phyloP scores from a whole-genome alignment of 2,797 vertebrate genomes.

The Enteromius viviparus region DNA sequence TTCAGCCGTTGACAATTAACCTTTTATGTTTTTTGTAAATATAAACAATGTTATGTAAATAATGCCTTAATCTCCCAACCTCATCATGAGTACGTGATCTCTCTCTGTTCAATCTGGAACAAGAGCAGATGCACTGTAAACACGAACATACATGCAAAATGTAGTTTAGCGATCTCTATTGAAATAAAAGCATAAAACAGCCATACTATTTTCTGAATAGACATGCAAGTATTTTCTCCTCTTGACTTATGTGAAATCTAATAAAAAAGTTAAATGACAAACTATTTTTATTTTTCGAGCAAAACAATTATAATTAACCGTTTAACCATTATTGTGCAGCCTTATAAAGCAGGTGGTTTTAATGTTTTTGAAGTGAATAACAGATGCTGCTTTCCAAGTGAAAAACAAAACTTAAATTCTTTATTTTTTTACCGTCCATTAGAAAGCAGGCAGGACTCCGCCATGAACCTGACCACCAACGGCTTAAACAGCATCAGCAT shows the following conservation, averaged over 20 bases:
- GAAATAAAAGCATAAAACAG: neutral
- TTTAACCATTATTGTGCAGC: neutral
- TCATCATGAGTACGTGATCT: neutral
- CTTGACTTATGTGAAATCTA: neutral
- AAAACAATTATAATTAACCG: neutral
- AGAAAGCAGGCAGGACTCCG: conserved; percentile 86
- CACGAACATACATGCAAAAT: neutral
- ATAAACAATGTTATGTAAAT: neutral
- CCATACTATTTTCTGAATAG: neutral
- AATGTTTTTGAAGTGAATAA: neutral
- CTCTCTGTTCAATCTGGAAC: neutral
- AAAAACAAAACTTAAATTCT: neutral
- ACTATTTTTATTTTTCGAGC: neutral
- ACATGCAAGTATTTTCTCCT: neutral
- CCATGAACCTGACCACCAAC: conserved; percentile 80
- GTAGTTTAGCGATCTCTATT: neutral
- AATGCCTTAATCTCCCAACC: neutral
- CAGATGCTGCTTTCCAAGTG: neutral
- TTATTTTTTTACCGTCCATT: neutral
- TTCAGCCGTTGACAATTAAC: neutral
- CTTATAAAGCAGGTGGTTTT: neutral
- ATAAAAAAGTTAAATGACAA: neutral
- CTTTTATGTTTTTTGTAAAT: neutral
- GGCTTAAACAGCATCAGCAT: conserved; percentile 95
- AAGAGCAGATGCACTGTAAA: neutral